phyloP scores from a whole-genome alignment of 2,888 invertebrate species.

The Bibio marci region DNA sequence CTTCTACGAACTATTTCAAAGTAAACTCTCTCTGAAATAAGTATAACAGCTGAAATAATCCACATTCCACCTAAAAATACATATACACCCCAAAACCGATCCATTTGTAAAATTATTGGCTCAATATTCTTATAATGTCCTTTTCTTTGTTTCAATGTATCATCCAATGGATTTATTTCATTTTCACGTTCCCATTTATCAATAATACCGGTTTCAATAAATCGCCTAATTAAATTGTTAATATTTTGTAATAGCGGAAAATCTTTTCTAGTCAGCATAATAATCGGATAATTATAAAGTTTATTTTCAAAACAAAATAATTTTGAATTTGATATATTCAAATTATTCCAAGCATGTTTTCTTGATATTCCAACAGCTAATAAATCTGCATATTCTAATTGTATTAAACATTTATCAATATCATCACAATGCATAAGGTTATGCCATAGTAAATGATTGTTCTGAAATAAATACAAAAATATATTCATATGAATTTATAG shows the following conservation, averaged over 20 bases:
- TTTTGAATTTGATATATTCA: slow-evolving; percentile 18
- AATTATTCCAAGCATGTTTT: slow-evolving; percentile 22
- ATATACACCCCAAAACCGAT: no score
- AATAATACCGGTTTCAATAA: slow-evolving; percentile 26
- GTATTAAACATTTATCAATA: slow-evolving; percentile 21
- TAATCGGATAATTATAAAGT: slow-evolving; percentile 23
- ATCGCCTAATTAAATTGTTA: slow-evolving; percentile 22
- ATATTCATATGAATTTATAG: no score
- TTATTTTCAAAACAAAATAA: slow-evolving; percentile 24
- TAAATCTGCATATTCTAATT: slow-evolving; percentile 15
- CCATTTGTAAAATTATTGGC: no score
- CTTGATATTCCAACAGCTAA: slow-evolving; percentile 24
- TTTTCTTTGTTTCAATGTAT: no score
- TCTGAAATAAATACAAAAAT: no score
- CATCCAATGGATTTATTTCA: no score
- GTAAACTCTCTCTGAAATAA: no score
- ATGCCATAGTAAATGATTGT: slow-evolving; percentile 21
- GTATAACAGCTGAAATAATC: no score
- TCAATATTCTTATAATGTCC: no score
- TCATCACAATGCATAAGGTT: slow-evolving; percentile 22
- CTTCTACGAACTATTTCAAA: no score
- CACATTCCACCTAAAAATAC: no score
- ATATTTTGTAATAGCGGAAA: slow-evolving; percentile 23
- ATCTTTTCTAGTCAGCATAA: slow-evolving; percentile 23
- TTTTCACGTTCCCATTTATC: slow-evolving; percentile 8